A percentile compares a stretch with the other conserved stretches of the same genome.
Conservation (phyloP, 2,113 vertebrate species). For the Sialia sialis region DNA sequence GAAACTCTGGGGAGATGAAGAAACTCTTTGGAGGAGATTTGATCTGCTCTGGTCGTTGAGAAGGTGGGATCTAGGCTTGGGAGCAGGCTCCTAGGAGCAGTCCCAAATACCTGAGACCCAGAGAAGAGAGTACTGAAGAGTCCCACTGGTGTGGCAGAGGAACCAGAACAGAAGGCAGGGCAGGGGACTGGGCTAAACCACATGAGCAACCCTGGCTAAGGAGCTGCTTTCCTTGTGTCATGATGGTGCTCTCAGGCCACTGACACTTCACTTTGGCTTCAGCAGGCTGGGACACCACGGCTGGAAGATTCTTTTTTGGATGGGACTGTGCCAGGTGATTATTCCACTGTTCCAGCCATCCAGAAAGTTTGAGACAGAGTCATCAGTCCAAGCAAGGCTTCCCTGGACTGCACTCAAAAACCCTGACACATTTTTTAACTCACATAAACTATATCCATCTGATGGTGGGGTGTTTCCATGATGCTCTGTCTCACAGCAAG, state of each 20-base stretch:
- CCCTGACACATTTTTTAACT: background rate
- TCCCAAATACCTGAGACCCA: background rate
- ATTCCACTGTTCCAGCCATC: background rate
- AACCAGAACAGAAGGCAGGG: background rate
- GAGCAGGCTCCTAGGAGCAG: background rate
- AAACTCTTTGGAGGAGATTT: background rate
- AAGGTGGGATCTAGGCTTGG: background rate
- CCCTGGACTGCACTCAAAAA: background rate
- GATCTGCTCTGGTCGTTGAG: background rate
- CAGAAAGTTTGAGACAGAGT: background rate
- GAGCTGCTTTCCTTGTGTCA: background rate
- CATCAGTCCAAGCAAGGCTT: background rate
- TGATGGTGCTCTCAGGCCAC: background rate
- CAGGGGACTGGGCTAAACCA: background rate
- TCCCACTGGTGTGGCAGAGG: background rate
- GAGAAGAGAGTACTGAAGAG: background rate
- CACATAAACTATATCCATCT: background rate
- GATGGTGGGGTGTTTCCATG: fast-evolving
- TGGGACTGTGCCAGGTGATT: background rate
- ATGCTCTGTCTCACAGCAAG: background rate
- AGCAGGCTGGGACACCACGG: background rate
- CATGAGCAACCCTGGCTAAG: background rate
- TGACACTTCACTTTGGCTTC: background rate
- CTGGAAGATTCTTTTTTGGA: background rate
- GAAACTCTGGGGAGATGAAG: background rate